Conservation (phyloP, 2,113 vertebrate species). For the Elachura formosa region DNA sequence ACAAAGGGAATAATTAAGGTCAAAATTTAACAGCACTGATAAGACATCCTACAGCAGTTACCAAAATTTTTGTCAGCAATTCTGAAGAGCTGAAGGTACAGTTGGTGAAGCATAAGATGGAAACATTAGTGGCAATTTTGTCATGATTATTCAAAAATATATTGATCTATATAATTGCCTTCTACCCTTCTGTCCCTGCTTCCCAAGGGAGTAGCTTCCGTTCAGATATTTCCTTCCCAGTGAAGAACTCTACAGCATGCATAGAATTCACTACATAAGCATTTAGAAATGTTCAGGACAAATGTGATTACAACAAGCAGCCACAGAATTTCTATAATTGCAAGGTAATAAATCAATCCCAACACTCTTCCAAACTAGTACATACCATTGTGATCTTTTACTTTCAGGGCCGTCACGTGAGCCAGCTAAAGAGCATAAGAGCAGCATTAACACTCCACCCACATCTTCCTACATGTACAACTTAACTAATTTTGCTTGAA, state of each 20-base stretch:
- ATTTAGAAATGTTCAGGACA: neutral
- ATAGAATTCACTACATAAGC: neutral
- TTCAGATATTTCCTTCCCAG: neutral
- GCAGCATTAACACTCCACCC: neutral
- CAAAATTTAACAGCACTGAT: neutral
- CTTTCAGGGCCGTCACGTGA: conserved; percentile 85
- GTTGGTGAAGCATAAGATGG: neutral
- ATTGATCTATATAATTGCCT: neutral
- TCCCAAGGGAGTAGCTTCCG: neutral
- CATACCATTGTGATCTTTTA: conserved; percentile 84
- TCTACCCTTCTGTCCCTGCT: neutral
- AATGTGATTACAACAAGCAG: neutral
- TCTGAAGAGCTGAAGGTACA: neutral
- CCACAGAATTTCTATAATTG: neutral
- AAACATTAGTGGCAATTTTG: neutral
- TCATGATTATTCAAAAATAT: neutral
- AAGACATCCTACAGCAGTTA: neutral
- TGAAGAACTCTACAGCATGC: neutral
- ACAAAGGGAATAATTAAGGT: neutral
- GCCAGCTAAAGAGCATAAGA: conserved; percentile 74
- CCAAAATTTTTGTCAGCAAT: neutral
- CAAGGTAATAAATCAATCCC: neutral
- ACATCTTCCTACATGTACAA: neutral
- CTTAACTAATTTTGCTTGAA: neutral
- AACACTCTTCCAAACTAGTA: neutral